Evolutionary conservation across 1,140 invertebrate species (phyloP).

Genomic region (Meloidogyne chitwoodi): DNA sequence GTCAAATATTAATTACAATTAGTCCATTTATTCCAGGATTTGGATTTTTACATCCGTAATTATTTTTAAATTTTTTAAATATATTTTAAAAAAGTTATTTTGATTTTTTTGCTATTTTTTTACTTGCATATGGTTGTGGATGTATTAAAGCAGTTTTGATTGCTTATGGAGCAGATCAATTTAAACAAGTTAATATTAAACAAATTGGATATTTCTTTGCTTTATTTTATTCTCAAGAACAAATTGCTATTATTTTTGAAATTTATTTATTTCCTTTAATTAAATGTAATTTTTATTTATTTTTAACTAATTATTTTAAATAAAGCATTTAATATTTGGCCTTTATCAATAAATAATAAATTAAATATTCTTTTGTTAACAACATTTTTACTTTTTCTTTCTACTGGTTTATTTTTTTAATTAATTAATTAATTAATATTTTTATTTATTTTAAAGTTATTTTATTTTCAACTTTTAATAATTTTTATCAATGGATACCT

Average conservation of each 20-base stretch:
- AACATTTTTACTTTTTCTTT: neutral
- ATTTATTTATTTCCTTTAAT: neutral
- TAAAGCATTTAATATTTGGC: conserved; percentile 5
- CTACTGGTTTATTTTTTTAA: neutral
- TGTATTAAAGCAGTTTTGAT: conserved; percentile 6
- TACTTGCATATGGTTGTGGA: conserved; percentile 6
- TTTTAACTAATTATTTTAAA: neutral
- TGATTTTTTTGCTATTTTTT: conserved; percentile 4
- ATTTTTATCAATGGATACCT: neutral
- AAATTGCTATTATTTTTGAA: conserved; percentile 9
- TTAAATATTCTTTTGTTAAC: neutral
- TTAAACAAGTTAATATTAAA: neutral
- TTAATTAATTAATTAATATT: neutral
- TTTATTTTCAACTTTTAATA: neutral
- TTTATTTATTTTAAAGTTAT: neutral
- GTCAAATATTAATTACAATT: conserved; percentile 15
- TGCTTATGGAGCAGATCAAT: conserved; percentile 12
- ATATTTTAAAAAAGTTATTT: neutral
- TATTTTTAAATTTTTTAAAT: neutral
- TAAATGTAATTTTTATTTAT: neutral
- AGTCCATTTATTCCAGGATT: neutral
- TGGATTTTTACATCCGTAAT: conserved; percentile 18
- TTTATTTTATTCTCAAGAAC: conserved; percentile 8
- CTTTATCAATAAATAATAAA: neutral
- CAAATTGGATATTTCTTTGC: conserved; percentile 13